Evolutionary conservation across 2,113 vertebrate genomes (phyloP).

Genomic region (Hyperopisus bebe): DNA sequence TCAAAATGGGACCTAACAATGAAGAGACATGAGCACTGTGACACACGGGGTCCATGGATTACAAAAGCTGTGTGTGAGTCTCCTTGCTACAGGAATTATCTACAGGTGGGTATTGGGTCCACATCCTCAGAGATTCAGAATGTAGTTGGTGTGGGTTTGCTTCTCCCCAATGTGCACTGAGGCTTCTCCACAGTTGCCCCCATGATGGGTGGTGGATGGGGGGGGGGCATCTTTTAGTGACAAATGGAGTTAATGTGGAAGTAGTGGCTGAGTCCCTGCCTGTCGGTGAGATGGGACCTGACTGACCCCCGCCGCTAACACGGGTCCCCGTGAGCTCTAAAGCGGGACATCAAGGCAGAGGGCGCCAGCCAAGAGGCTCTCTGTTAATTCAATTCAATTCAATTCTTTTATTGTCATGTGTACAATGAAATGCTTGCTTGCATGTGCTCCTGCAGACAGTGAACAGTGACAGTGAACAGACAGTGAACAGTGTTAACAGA

Average conservation of each 20-base stretch:
- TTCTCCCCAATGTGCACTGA: neutral
- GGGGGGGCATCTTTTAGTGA: neutral
- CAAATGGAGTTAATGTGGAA: neutral
- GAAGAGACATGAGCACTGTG: neutral
- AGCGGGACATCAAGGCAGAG: neutral
- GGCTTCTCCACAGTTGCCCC: neutral
- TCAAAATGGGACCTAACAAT: neutral
- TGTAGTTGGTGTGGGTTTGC: neutral
- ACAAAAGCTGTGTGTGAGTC: neutral
- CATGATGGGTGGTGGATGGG: neutral
- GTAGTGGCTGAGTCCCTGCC: neutral
- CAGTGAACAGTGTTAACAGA: neutral
- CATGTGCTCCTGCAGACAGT: no score
- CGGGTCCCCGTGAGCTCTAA: neutral
- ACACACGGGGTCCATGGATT: neutral
- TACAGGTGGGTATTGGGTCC: neutral
- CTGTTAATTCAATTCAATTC: neutral
- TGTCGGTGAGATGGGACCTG: neutral
- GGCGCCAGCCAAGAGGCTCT: neutral
- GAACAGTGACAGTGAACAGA: no score
- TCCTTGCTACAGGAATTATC: neutral
- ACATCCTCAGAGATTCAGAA: neutral
- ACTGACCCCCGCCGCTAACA: no score
- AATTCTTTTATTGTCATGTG: no score
- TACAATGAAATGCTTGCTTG: no score